These are phyloP conservation scores for Nestor notabilis DNA, from an alignment of 2,113 vertebrate genomes.

Conservation along the genomic window DNA sequence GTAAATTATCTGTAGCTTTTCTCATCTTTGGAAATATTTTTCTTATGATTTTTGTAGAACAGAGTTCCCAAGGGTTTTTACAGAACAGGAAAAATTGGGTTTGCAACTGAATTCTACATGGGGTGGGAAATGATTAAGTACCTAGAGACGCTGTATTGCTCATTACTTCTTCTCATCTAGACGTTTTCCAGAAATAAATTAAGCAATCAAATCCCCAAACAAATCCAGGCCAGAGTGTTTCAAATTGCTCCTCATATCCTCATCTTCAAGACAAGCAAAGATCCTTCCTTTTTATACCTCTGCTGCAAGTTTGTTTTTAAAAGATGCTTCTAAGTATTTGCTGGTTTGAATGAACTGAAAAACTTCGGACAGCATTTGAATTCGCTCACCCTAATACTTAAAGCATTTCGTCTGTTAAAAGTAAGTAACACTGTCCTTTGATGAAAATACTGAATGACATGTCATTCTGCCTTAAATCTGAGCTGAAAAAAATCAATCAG, in stretches of 20 bases:
- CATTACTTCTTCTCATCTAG: background rate
- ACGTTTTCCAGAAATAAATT: background rate
- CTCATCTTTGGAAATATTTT: background rate
- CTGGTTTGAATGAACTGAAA: background rate
- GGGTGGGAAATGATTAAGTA: background rate
- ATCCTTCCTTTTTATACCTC: background rate
- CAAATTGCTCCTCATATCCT: background rate
- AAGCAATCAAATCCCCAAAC: background rate
- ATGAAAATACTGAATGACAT: constrained; percentile 11
- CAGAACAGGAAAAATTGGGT: background rate
- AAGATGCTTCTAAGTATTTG: background rate
- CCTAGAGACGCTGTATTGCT: background rate
- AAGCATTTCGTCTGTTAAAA: constrained; percentile 19
- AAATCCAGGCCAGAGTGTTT: background rate
- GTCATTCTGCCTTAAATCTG: constrained; percentile 50
- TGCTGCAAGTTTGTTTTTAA: background rate
- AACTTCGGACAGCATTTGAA: background rate
- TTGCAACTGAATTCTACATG: background rate
- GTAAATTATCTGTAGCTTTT: background rate
- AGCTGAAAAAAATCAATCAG: constrained; percentile 72
- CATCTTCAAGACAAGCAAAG: background rate
- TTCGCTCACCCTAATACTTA: background rate
- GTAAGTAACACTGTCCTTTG: background rate
- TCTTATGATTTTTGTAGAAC: background rate
- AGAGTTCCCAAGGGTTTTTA: background rate